Percentiles rank a stretch among this genome's conserved stretches.
Conservation (phyloP, 2,113 vertebrate genomes). For the Gavia stellata region DNA sequence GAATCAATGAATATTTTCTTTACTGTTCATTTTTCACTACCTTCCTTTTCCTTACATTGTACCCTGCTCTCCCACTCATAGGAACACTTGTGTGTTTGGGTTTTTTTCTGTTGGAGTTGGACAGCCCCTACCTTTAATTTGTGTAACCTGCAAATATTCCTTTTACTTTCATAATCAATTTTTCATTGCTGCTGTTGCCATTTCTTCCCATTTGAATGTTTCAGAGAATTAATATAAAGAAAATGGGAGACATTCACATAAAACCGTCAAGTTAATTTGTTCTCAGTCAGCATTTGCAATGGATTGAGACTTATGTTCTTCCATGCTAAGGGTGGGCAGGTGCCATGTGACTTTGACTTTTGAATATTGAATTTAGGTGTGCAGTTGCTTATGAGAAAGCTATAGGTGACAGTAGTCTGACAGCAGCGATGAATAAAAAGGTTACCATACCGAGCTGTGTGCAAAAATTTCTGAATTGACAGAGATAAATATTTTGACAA, state of each 20-base stretch:
- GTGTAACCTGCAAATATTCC: not conserved
- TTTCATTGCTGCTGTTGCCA: not conserved
- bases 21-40: slow-evolving; percentile 12
- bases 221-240: not conserved
- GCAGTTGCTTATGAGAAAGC: not conserved
- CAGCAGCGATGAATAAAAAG: not conserved
- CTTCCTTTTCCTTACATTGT: not conserved
- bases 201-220: not conserved
- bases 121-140: not conserved
- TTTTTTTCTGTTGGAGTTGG: not conserved
- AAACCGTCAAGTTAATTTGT: not conserved
- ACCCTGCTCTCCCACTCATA: not conserved
- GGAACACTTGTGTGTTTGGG: not conserved
- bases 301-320: not conserved
- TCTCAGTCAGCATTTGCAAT: not conserved
- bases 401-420: not conserved
- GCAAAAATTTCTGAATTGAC: not conserved
- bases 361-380: not conserved
- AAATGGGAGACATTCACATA: not conserved
- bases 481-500: not conserved
- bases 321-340: not conserved
- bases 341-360: not conserved
- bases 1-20: slow-evolving; percentile 51
- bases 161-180: not conserved
- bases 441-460: not conserved